phyloP scores from a whole-genome alignment of 23 tunicate genomes.

The Pegea sp. region DNA sequence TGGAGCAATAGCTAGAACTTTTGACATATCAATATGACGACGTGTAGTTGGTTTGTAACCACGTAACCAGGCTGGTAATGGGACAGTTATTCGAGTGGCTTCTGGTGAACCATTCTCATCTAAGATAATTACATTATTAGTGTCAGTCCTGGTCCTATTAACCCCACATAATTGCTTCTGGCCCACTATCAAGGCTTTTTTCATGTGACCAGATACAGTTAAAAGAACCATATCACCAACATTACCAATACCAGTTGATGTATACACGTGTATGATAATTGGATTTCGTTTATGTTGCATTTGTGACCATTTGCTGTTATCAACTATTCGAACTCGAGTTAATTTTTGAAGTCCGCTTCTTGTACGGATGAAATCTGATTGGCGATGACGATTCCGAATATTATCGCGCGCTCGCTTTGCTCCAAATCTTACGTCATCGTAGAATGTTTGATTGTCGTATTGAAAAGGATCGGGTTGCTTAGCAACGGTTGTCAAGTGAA shows the following conservation, averaged over 20 bases:
- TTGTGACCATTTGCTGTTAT: slow-evolving; percentile 33
- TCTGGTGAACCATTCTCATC: slow-evolving; percentile 84
- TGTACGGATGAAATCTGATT: slow-evolving; percentile 6
- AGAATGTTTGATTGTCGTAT: slow-evolving; percentile 79
- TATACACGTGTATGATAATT: neutral
- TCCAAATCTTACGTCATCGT: slow-evolving; percentile 60
- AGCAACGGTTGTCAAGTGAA: too few species aligned
- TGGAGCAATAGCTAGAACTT: slow-evolving; percentile 64
- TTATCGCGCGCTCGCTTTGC: slow-evolving; percentile 20
- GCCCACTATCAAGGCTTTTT: slow-evolving; percentile 66
- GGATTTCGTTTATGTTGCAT: too few species aligned
- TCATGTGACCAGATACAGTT: slow-evolving; percentile 52
- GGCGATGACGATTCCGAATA: slow-evolving; percentile 37
- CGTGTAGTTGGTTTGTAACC: slow-evolving; percentile 25
- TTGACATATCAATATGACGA: slow-evolving; percentile 51
- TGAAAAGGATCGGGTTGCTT: slow-evolving; percentile 15
- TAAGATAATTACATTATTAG: slow-evolving; percentile 79
- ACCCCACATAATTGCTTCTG: slow-evolving; percentile 41
- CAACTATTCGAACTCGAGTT: slow-evolving; percentile 58
- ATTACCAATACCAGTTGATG: slow-evolving; percentile 10
- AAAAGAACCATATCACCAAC: slow-evolving; percentile 73
- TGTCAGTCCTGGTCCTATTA: slow-evolving; percentile 44
- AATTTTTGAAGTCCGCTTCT: slow-evolving; percentile 30
- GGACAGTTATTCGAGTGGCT: slow-evolving; percentile 85
- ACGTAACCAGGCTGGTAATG: slow-evolving; percentile 77